These are phyloP conservation scores for Penelope pileata DNA, from an alignment of 2,113 vertebrate genomes.

Conservation along the genomic window DNA sequence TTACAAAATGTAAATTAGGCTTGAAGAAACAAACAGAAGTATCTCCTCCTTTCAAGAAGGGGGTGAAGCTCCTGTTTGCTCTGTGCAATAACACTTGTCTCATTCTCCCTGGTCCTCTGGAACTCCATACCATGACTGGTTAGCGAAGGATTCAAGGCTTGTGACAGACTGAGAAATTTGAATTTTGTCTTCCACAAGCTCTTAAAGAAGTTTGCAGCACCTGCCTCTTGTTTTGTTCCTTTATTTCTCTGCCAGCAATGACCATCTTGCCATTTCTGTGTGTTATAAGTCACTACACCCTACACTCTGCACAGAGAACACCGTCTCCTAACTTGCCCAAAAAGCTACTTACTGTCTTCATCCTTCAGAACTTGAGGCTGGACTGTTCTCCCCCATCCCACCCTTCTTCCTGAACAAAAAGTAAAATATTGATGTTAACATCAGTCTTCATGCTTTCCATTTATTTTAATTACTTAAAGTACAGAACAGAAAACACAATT, in stretches of 20 bases:
- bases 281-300: not conserved
- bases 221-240: not conserved
- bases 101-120: not conserved
- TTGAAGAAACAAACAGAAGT: not conserved
- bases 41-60: not conserved
- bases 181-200: not conserved
- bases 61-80: not conserved
- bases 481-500: not conserved
- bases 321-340: not conserved
- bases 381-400: not conserved
- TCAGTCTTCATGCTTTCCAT: not conserved
- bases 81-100: not conserved
- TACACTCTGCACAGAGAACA: not conserved
- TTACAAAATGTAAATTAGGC: not conserved
- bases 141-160: not conserved
- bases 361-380: not conserved
- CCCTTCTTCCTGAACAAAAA: not conserved
- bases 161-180: not conserved
- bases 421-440: not conserved
- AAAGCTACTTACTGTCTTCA: not conserved
- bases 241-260: not conserved
- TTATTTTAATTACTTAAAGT: not conserved
- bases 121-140: not conserved
- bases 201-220: not conserved
- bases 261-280: not conserved